These are phyloP conservation scores for Echinarachnius parma DNA, from an alignment of 53 echinoderm and acorn worm species.

Conservation along the genomic window DNA sequence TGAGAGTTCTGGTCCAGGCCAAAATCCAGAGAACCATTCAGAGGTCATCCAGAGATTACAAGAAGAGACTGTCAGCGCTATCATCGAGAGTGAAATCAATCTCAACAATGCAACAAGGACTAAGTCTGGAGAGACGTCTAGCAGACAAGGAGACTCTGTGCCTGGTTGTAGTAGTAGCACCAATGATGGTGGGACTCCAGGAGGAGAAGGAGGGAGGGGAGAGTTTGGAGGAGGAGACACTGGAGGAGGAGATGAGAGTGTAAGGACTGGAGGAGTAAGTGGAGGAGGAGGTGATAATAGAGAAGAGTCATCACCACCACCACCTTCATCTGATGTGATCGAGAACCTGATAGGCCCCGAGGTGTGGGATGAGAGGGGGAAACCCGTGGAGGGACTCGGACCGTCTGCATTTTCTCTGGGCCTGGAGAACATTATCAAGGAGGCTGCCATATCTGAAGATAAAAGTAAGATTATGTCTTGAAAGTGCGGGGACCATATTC, in stretches of 20 bases:
- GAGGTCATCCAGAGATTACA: neutral
- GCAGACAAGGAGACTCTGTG: neutral
- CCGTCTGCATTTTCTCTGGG: constrained; percentile 84
- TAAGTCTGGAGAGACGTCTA: neutral
- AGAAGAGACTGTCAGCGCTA: neutral
- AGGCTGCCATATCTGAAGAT: constrained; percentile 67
- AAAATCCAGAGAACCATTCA: neutral
- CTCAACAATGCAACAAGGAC: neutral
- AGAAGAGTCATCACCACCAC: neutral
- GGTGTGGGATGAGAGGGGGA: constrained; percentile 39
- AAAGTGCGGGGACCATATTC: no score
- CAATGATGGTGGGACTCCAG: neutral
- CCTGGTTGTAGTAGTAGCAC: no score
- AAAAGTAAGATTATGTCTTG: constrained; percentile 55
- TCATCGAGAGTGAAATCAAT: constrained; percentile 15
- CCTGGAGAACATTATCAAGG: constrained; percentile 78
- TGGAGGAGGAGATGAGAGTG: neutral
- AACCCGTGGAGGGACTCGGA: constrained; percentile 46
- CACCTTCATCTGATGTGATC: constrained; percentile 42
- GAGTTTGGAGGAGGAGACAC: neutral
- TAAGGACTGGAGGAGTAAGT: neutral
- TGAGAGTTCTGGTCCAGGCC: neutral
- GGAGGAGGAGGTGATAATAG: neutral
- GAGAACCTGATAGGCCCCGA: constrained; percentile 65
- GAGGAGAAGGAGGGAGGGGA: neutral